Conservation (phyloP, 2,888 invertebrate genomes). For the Norana najaformis region DNA sequence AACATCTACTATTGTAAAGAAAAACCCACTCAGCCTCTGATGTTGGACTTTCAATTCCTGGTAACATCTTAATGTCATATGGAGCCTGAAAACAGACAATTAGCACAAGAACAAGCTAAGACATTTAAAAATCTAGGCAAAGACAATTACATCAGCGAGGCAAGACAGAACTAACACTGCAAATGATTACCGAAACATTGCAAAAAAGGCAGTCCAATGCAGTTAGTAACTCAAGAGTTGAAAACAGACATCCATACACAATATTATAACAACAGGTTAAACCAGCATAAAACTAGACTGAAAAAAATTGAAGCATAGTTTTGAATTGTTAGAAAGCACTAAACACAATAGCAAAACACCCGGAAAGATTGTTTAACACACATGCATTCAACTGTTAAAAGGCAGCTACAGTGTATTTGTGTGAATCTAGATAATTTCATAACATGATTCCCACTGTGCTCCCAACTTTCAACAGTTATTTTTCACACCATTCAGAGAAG, state of each 20-base stretch:
- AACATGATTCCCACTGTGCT: not conserved
- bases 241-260: not conserved
- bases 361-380: not conserved
- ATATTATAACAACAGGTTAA: not conserved
- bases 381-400: not conserved
- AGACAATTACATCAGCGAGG: not conserved
- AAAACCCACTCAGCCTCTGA: slow-evolving; percentile 23
- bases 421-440: not conserved
- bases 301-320: not conserved
- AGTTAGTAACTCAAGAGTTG: not conserved
- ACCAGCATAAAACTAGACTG: not conserved
- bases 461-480: not conserved
- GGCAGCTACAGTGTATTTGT: not conserved
- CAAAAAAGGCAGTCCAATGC: not conserved
- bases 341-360: not conserved
- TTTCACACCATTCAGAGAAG: not conserved
- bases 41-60: slow-evolving; percentile 14
- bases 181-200: not conserved
- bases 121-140: not conserved
- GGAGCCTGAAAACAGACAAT: not conserved
- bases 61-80: not conserved
- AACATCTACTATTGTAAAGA: not conserved
- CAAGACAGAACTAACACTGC: not conserved
- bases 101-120: not conserved
- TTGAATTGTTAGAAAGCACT: not conserved